Percentiles rank a stretch among this genome's conserved stretches.
phyloP scores from a whole-genome alignment of 2,113 vertebrate species.

The Suncus etruscus region DNA sequence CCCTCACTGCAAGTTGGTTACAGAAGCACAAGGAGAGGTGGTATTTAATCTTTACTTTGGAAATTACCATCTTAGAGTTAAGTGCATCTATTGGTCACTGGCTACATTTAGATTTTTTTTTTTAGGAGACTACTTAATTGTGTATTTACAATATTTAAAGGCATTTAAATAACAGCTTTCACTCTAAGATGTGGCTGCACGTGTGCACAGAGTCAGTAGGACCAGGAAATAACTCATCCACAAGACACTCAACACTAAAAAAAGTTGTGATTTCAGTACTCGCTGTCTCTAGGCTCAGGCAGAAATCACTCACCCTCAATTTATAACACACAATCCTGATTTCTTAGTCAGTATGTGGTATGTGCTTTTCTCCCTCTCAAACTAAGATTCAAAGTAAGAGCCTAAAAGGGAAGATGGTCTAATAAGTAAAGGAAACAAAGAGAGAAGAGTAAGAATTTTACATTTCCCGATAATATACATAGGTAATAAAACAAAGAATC shows the following conservation, averaged over 20 bases:
- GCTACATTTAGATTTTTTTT: not conserved
- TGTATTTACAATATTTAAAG: slow-evolving; percentile 1
- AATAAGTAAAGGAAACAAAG: slow-evolving; percentile 35
- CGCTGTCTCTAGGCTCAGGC: slow-evolving; percentile 15
- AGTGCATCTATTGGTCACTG: not conserved
- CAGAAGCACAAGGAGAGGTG: not conserved
- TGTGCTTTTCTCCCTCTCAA: not conserved
- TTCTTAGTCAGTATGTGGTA: slow-evolving; percentile 19
- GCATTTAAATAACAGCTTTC: slow-evolving; percentile 42
- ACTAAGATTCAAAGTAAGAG: not conserved
- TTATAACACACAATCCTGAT: not conserved
- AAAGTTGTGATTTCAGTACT: slow-evolving; percentile 58
- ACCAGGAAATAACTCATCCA: slow-evolving; percentile 45
- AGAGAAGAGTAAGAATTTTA: not conserved
- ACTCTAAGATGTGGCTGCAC: not conserved
- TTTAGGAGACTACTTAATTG: slow-evolving; percentile 6
- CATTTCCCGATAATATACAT: not conserved
- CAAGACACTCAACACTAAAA: slow-evolving; percentile 10
- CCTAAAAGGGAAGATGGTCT: not conserved
- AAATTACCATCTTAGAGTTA: slow-evolving; percentile 34
- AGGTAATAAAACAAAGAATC: slow-evolving; percentile 27
- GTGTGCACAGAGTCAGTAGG: not conserved
- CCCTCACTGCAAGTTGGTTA: not conserved
- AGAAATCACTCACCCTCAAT: slow-evolving; percentile 54
- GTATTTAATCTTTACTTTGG: slow-evolving; percentile 13